phyloP scores from a whole-genome alignment of 2,113 vertebrate genomes.

The Rallus limicola region DNA sequence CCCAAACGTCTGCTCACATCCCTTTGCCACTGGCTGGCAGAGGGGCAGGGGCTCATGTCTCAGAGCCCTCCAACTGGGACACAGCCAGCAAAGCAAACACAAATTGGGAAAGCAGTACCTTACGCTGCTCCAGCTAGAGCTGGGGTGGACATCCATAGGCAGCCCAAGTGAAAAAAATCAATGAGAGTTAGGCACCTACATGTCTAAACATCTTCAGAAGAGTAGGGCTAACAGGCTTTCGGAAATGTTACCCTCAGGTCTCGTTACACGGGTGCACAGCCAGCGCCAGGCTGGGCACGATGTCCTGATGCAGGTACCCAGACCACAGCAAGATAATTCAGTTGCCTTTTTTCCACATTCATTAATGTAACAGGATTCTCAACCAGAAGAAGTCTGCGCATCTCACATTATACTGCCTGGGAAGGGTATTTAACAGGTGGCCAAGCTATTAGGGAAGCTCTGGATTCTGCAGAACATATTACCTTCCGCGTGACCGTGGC shows the following conservation, averaged over 20 bases:
- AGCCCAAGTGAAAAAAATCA: neutral
- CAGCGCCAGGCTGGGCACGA: neutral
- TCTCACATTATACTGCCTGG: neutral
- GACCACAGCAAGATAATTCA: neutral
- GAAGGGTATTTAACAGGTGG: neutral
- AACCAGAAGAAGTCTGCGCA: neutral
- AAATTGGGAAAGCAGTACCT: neutral
- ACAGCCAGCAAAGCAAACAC: neutral
- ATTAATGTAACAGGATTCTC: neutral
- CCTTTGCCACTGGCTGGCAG: neutral
- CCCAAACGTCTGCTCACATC: neutral
- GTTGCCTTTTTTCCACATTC: neutral
- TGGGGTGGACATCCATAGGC: neutral
- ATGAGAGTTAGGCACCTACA: neutral
- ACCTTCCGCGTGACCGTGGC: neutral
- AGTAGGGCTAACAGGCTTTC: neutral
- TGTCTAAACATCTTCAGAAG: neutral
- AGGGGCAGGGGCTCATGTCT: neutral
- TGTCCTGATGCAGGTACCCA: neutral
- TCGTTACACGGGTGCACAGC: rapidly evolving
- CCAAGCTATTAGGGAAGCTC: neutral
- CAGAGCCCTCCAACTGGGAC: neutral
- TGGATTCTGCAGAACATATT: neutral
- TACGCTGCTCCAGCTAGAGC: neutral
- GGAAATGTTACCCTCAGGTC: neutral